A percentile compares a stretch with the other conserved stretches of the same genome.
Conservation (phyloP, 2,113 vertebrate genomes). For the Lycocorax pyrrhopterus region DNA sequence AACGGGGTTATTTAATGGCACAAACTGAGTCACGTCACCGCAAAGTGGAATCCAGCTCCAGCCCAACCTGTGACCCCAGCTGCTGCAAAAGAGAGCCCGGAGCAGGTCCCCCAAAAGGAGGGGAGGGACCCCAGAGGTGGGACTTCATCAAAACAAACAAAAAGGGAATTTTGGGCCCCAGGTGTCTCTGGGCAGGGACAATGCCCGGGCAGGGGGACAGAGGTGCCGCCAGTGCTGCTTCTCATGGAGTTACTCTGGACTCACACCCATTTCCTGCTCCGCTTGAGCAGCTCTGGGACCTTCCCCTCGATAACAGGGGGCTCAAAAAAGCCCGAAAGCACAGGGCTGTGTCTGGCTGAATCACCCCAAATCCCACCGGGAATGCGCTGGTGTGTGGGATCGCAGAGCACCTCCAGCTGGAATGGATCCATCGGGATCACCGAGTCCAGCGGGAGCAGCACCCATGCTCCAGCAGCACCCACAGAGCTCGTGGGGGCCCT, state of each 20-base stretch:
- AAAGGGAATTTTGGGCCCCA: background rate
- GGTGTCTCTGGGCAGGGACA: rapidly evolving
- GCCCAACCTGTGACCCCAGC: background rate
- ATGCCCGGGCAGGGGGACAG: background rate
- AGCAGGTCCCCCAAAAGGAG: background rate
- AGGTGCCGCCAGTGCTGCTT: background rate
- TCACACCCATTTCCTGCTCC: background rate
- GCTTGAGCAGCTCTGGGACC: background rate
- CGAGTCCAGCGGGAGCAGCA: background rate
- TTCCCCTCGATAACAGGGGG: rapidly evolving
- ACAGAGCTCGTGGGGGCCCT: rapidly evolving
- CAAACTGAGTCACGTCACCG: background rate
- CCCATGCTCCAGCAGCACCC: background rate
- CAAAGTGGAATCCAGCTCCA: rapidly evolving
- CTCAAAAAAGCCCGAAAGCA: background rate
- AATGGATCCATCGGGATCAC: background rate
- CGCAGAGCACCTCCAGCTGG: background rate
- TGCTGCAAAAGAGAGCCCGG: background rate
- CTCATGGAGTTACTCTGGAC: background rate
- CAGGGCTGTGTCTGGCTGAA: background rate
- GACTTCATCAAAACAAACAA: background rate
- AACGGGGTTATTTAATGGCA: background rate
- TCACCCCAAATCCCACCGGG: rapidly evolving
- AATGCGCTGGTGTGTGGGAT: background rate
- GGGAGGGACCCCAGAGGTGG: background rate